Base-by-base conservation (phyloP, 2,797 vertebrate species). In the Prionace glauca region DNA sequence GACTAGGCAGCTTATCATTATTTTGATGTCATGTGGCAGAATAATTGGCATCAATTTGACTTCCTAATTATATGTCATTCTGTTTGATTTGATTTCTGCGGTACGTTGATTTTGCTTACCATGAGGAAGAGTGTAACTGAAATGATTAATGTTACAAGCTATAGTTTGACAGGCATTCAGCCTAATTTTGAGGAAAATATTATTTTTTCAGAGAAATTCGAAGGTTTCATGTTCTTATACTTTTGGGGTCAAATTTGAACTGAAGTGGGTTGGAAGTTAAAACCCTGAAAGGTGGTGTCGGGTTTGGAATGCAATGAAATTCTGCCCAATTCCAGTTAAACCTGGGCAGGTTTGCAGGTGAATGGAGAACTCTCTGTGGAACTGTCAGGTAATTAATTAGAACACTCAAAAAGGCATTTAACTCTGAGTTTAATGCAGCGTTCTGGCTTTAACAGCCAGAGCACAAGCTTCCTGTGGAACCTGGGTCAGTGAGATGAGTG, bases 51-150 rank as follows among this genome's bases (percentile, higher is more conserved):
- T 32, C 71, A 74, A 95, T 95, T 95, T 56, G 29, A 60, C 69
- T 32, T 32, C 77, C 12, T 77, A 95, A 95, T 95, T 95, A 56
- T 72, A 71, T 95, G 77, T 95, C 93, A 74, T 14, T 94, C 41
- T 72, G 26, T 72, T 94, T 93, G 65, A 22, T 94, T 94, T 95
- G 41, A 74, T 95, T 77, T 77, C 93, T 56, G 71, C 60, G 14
- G 9, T 95, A 22, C 93, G 11, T 77, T 92, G 90, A 41, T 92
- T 69, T 92, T 92, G n/a, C n/a, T 69, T 50, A n/a, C 50, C 45
- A 32, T 3, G 29, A 77, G 56, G 45, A 74, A 56, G 69, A 72
- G 20, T 22, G 18, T 69, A 29, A 74, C 36, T 29, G 71, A 95
- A 60, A 41, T 56, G 45, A 77, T 29, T 94, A 67, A 72, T 14